Evolutionary conservation across 2,797 vertebrate species (phyloP).

Genomic region (Limosa lapponica): DNA sequence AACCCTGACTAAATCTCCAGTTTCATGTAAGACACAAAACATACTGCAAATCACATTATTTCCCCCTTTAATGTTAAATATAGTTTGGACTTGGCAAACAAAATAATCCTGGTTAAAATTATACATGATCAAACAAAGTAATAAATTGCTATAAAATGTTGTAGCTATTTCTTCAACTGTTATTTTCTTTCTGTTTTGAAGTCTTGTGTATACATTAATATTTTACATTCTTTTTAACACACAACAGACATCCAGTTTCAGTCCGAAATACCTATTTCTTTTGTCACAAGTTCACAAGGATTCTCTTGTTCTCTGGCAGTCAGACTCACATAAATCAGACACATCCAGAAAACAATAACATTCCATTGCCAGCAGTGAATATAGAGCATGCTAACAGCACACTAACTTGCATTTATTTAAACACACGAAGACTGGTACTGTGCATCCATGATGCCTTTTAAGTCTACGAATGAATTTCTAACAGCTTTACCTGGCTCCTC

Average conservation of each 20-base stretch:
- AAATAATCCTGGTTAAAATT: neutral
- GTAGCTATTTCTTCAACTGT: neutral
- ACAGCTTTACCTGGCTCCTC: neutral
- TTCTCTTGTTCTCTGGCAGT: neutral
- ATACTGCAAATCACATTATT: neutral
- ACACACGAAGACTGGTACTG: neutral
- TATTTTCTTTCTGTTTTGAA: neutral
- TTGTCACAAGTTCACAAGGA: neutral
- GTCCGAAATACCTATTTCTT: neutral
- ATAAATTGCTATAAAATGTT: neutral
- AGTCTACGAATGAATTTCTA: neutral
- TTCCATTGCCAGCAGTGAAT: neutral
- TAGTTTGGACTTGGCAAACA: neutral
- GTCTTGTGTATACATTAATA: neutral
- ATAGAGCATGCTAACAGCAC: accelerated
- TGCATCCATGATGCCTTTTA: neutral
- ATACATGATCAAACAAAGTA: neutral
- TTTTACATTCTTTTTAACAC: neutral
- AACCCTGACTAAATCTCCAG: neutral
- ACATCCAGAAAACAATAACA: neutral
- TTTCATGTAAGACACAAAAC: neutral
- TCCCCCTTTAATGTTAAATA: neutral
- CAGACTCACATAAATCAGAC: neutral
- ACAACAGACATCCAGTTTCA: neutral
- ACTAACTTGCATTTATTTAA: neutral